Base-by-base conservation (phyloP, 2,888 invertebrate genomes). In the Leptogaster cylindrica region DNA sequence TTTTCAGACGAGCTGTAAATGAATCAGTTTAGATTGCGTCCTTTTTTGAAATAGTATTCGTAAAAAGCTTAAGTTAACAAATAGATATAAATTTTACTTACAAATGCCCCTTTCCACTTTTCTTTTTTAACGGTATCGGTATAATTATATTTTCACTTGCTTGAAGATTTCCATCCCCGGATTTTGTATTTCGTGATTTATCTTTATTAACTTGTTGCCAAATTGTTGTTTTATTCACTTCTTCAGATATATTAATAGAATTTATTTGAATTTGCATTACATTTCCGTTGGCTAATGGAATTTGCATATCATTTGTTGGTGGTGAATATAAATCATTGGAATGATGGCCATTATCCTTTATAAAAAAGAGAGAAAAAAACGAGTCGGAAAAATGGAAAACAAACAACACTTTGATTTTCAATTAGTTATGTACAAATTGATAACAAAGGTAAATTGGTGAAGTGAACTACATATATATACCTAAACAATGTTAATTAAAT, bases 181-280 rank as follows among this genome's bases (percentile, higher is more conserved):
- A 41, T 23, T 39, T 67, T 33, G 39, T 12, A 25, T 44, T 33
- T 10, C 31, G 31, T 41, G 36, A 41, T 50, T 73, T 78, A 70
- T 84, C 84, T 75, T 88, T 89, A 78, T 92, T 93, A 10, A 93
- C 90, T 81, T 93, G 92, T 76, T 93, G 92, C 97, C 97, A 97
- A 76, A 97, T 91, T 28, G 94, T 92, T 25, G 92, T 91, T 79
- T 93, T 93, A 77, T 95, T 91, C 66, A 97, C 92, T 81, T 97
- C 97, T 79, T 97, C 95, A 4, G 94, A 90, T 77, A 96, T 92
- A 78, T 94, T 95, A 74, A 95, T 92, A 31, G 91, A 89, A 31
- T 90, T 85, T 71, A 92, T 81, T 1, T 93, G 93, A 72, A 94
- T 93, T 77, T 93, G 93, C 88, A 94, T 91, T 66, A 94, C 89